Evolutionary conservation across 2,888 invertebrate species (phyloP), one percentile per base, ranked within the genome.

Genomic region (Calliphora vomitoria): DNA sequence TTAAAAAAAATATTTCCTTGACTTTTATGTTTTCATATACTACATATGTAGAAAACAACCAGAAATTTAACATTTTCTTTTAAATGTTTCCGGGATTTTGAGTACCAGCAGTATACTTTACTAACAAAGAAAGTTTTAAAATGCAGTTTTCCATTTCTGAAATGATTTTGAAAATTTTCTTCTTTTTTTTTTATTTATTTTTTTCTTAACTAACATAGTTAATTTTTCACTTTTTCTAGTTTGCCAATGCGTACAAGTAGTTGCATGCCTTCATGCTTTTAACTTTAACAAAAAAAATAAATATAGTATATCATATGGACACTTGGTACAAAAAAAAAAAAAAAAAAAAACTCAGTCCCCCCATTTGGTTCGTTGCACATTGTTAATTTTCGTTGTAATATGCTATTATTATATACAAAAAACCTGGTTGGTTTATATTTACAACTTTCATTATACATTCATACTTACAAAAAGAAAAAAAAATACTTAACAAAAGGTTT

Each of bases 321-420:
- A 80, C 66, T 25, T 25, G 25, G 25, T 25, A 1, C 2, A 25
- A 25, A 25, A 50, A 68, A 53, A 35, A 69, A n/a, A 25, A 25
- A 25, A 50, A 68, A 53, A 35, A 69, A n/a, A 18, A 25, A 82
- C 31, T 60, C 66, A 85, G 50, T 69, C 69, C 64, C 53, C 72
- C 15, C 79, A 44, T 55, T 76, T 85, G 85, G 75, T 85, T 81
- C 80, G 85, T 62, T 85, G 85, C 79, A 81, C 85, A 85, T 81
- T 85, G 75, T 76, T 75, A 80, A 80, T 60, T 31, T 83, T 78
- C 18, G 60, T 71, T 83, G 76, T 75, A 76, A 71, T 62, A 62
- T 44, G 10, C 5, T 82, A 60, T 58, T 60, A 71, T 69, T 47
- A 18, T 50, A 47, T n/a, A 60, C 20, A 53, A 20, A 53, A 53